A percentile compares a stretch with the other conserved stretches of the same genome.
These are phyloP conservation scores for Nesogale talazaci DNA, from an alignment of 2,113 vertebrate genomes.

Conservation along the genomic window DNA sequence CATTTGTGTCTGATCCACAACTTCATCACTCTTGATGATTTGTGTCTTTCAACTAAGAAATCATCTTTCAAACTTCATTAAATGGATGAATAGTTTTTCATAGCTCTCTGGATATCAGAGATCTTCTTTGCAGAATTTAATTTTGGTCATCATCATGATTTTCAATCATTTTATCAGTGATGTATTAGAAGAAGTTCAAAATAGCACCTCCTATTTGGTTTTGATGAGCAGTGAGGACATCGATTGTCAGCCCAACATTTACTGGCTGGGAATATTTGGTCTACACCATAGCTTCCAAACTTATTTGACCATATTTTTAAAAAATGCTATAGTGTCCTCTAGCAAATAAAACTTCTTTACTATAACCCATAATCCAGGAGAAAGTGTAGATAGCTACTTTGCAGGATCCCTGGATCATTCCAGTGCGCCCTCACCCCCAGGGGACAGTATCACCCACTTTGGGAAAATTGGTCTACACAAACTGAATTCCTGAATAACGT, in stretches of 20 bases:
- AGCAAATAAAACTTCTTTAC: too few species aligned
- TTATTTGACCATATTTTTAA: too few species aligned
- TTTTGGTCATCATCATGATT: neutral
- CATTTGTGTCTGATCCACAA: conserved; percentile 39
- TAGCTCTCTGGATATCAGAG: neutral
- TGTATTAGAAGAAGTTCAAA: neutral
- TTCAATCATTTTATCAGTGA: neutral
- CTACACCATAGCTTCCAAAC: too few species aligned
- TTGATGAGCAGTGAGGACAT: neutral
- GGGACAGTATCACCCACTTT: too few species aligned
- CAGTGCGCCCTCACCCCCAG: too few species aligned
- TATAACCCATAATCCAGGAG: too few species aligned
- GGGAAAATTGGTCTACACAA: too few species aligned
- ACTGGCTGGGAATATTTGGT: neutral
- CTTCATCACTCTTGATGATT: conserved; percentile 31
- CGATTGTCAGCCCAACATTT: neutral
- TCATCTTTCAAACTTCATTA: neutral
- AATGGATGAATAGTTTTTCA: neutral
- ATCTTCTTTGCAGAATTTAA: neutral
- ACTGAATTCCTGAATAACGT: too few species aligned
- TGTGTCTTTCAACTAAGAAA: conserved; percentile 4
- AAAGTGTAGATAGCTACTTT: too few species aligned
- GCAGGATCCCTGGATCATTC: too few species aligned
- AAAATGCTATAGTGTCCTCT: too few species aligned
- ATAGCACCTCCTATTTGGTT: neutral